phyloP scores from a whole-genome alignment of 2,888 invertebrate genomes.

The Camptogramma bilineatum region DNA sequence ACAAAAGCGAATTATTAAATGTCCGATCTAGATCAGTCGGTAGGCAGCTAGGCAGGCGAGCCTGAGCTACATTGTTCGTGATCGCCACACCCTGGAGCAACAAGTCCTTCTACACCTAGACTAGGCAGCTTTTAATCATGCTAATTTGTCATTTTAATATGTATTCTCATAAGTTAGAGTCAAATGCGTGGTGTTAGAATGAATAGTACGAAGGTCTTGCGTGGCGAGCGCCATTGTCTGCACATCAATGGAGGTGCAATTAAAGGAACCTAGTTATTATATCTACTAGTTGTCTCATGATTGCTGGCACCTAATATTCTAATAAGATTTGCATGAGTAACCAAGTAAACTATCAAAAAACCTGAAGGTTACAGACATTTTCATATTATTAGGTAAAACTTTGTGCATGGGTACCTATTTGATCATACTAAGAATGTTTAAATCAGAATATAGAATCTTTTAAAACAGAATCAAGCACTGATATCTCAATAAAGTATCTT shows the following conservation, averaged over 20 bases:
- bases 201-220: conserved; percentile 64
- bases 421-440: neutral
- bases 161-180: conserved; percentile 66
- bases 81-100: conserved; percentile 74
- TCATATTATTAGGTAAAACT: neutral
- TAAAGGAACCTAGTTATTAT: conserved; percentile 60
- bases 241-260: conserved; percentile 61
- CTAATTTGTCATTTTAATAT: conserved; percentile 76
- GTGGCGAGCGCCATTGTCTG: conserved; percentile 64
- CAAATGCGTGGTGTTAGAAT: conserved; percentile 61
- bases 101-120: conserved; percentile 65
- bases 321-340: conserved; percentile 50
- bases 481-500: neutral
- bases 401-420: neutral
- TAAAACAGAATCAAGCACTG: neutral
- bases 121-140: conserved; percentile 66
- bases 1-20: conserved; percentile 67
- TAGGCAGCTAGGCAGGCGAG: conserved; percentile 45
- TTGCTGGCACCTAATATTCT: conserved; percentile 48
- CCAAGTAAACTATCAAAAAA: conserved; percentile 35
- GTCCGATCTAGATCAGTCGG: conserved; percentile 58
- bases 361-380: conserved; percentile 11
- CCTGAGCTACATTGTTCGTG: conserved; percentile 65
- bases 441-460: neutral
- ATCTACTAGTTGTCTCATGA: conserved; percentile 45